These are phyloP conservation scores for Tenthredo amoena DNA, from an alignment of 2,888 invertebrate species.

Conservation along the genomic window DNA sequence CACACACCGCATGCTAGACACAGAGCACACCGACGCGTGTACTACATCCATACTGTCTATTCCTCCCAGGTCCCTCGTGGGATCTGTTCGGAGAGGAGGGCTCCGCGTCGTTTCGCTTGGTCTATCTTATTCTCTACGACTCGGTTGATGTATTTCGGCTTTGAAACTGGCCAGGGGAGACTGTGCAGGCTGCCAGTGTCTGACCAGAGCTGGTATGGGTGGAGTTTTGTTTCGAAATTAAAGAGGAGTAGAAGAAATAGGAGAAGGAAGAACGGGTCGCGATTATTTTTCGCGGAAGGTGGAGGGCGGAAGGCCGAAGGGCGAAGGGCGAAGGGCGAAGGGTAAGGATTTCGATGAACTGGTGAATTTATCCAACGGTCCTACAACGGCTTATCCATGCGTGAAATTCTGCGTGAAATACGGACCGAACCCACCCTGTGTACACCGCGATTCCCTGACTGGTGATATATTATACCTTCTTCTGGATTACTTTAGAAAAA, in stretches of 20 bases:
- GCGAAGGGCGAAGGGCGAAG: not conserved
- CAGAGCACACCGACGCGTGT: not conserved
- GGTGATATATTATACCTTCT: conserved; percentile 47
- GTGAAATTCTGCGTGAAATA: conserved; percentile 46
- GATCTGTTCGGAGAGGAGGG: conserved; percentile 37
- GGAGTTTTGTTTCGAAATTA: not conserved
- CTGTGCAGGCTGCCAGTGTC: not conserved
- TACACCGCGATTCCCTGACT: conserved; percentile 41
- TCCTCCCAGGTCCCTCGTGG: conserved; percentile 10
- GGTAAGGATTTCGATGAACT: conserved; percentile 33
- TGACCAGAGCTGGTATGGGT: not conserved
- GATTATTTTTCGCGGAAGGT: not conserved
- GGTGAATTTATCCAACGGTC: conserved; percentile 38
- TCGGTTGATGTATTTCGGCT: conserved; percentile 27
- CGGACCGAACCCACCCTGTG: conserved; percentile 15
- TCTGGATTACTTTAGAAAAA: conserved; percentile 43
- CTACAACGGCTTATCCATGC: conserved; percentile 25
- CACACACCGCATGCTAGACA: conserved; percentile 14
- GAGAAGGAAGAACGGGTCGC: not conserved
- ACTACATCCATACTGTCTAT: not conserved
- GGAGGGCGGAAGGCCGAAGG: not conserved
- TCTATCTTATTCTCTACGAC: conserved; percentile 46
- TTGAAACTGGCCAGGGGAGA: not conserved
- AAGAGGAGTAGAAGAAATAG: not conserved
- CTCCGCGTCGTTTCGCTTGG: conserved; percentile 44